Percentiles rank a stretch among this genome's conserved stretches.
Conservation (phyloP, 2,113 vertebrate genomes). For the Cnemophilus loriae region DNA sequence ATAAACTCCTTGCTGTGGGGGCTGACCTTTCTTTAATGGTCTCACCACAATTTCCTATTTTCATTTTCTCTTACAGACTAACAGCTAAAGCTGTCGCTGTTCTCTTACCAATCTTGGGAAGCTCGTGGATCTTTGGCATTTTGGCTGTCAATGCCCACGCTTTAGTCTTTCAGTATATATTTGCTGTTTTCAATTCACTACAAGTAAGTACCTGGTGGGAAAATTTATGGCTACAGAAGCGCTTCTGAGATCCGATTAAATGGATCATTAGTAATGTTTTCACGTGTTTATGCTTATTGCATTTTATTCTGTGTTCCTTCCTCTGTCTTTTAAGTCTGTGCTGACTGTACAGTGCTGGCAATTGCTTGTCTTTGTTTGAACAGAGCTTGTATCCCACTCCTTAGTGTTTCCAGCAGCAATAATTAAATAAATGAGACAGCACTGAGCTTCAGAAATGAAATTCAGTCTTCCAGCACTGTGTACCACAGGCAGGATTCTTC, state of each 20-base stretch:
- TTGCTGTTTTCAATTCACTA: constrained; percentile 92
- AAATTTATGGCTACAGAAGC: not conserved
- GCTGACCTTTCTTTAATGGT: not conserved
- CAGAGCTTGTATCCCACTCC: not conserved
- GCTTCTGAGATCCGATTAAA: not conserved
- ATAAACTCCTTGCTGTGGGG: too few species aligned
- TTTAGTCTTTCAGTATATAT: constrained; percentile 90
- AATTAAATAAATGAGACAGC: not conserved
- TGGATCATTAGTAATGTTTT: not conserved
- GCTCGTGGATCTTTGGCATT: constrained; percentile 94
- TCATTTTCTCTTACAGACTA: constrained; percentile 70
- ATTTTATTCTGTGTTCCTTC: not conserved
- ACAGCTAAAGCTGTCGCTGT: constrained; percentile 93
- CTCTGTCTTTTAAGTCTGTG: not conserved
- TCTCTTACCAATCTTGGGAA: constrained; percentile 91
- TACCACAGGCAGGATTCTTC: not conserved
- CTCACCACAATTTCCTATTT: not conserved
- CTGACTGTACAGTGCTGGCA: not conserved
- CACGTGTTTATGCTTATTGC: not conserved
- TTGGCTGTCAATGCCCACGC: constrained; percentile 85
- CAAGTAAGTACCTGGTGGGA: constrained; percentile 75
- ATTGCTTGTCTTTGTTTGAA: not conserved
- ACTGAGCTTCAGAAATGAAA: not conserved
- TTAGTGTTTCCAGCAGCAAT: not conserved
- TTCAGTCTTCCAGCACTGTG: not conserved